Base-by-base conservation (phyloP, 2,113 vertebrate species). In the Siniperca knerii region DNA sequence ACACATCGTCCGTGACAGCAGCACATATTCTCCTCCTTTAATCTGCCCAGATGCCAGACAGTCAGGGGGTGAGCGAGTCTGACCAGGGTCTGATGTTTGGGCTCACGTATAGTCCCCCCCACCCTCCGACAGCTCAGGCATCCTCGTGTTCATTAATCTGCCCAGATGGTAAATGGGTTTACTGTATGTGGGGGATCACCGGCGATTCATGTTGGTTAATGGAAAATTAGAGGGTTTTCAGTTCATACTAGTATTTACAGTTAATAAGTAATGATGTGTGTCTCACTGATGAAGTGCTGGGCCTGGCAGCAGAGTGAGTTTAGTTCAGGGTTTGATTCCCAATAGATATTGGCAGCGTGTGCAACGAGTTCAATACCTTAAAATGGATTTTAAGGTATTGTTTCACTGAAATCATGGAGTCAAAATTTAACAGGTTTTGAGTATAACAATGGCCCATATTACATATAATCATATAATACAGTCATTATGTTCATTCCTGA, bases 11-110 rank as follows among this genome's bases (percentile, higher is more conserved):
- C 40, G n/a, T 62, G 87, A 87, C 88, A 54, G 76, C 86, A 48
- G 64, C 76, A 35, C 50, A 67, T 57, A 60, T 40, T 67, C 82
- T 61, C 18, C 37, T 25, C 4, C 48, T 81, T 35, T 91, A 89
- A 92, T 90, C 90, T 86, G 81, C 77, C 69, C 85, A 84, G 85
- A 91, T 87, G 88, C 86, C 90, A 92, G 88, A 82, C 82, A 81
- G 86, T 70, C 70, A 65, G 3, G 35, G 71, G 82, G 60, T 29
- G 79, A 76, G 46, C 0, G 65, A 80, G 72, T 68, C 71, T 25
- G 70, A 46, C 15, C 16, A 21, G 33, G n/a, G 67, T 4, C 52
- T 48, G 81, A 75, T 78, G 87, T 85, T 82, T 37, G 55, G 67
- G 29, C 0, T 84, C 78, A 64, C 29, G 13, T 42, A 77, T 44